A percentile compares a stretch with the other conserved stretches of the same genome.
These are phyloP conservation scores for Zonotrichia leucophrys DNA, from an alignment of 2,113 vertebrate genomes.

Conservation along the genomic window DNA sequence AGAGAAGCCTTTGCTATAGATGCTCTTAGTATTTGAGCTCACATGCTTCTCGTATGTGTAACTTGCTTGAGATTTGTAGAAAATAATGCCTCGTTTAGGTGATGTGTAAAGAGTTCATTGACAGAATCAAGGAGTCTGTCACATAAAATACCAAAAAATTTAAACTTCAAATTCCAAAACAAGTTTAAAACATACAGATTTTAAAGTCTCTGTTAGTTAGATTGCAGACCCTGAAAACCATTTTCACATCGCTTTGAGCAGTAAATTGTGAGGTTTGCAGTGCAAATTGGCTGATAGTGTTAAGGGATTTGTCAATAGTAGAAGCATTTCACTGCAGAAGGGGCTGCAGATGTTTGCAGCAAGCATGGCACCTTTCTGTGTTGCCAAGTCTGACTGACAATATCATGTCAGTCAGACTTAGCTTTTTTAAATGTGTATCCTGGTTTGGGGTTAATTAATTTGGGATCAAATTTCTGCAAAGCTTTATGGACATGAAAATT, in stretches of 20 bases:
- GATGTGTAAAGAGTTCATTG: not conserved
- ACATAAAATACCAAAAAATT: not conserved
- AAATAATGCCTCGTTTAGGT: not conserved
- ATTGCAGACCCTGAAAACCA: not conserved
- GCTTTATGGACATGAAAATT: not conserved
- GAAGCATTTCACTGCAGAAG: not conserved
- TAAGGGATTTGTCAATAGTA: not conserved
- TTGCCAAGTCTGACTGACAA: not conserved
- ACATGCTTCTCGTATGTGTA: not conserved
- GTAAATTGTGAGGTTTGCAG: not conserved
- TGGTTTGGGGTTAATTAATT: not conserved
- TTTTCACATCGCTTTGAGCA: not conserved
- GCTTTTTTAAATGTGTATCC: not conserved
- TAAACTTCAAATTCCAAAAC: not conserved
- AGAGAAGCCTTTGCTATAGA: not conserved
- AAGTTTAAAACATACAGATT: not conserved
- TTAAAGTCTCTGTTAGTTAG: not conserved
- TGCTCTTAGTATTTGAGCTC: not conserved
- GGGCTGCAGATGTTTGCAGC: not conserved
- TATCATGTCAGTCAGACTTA: not conserved
- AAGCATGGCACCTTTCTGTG: not conserved
- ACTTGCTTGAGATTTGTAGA: not conserved
- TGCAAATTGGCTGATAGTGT: not conserved
- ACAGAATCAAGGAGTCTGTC: not conserved
- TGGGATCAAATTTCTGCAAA: not conserved